A percentile compares a stretch with the other conserved stretches of the same genome.
These are phyloP conservation scores for Synchiropus splendidus DNA, from an alignment of 2,113 vertebrate species.

Conservation along the genomic window DNA sequence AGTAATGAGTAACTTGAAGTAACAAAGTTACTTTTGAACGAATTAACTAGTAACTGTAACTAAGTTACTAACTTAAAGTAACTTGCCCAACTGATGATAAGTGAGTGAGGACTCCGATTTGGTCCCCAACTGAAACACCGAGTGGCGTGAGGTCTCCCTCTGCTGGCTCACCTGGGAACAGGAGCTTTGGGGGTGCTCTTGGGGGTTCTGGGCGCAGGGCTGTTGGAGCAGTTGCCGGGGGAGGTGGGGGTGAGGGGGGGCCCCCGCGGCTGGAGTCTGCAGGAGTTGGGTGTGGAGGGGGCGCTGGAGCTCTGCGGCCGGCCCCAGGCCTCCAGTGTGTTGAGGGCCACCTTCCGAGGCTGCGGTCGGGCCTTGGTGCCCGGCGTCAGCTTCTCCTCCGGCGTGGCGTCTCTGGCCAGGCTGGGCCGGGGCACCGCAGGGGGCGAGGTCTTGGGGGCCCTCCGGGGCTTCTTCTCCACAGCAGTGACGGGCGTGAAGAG, in stretches of 20 bases:
- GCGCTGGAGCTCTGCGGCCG: constrained; percentile 56
- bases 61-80: no score
- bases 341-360: constrained; percentile 81
- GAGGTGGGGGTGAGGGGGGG: constrained; percentile 37
- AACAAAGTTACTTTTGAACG: no score
- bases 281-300: constrained; percentile 31
- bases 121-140: no score
- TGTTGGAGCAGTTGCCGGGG: constrained; percentile 11
- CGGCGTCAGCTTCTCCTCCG: constrained; percentile 70
- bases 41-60: no score
- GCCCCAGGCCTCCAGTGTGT: constrained; percentile 85
- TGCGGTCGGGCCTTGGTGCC: constrained; percentile 61
- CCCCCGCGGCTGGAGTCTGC: constrained; percentile 4
- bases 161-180: constrained; percentile 72
- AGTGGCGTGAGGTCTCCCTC: no score
- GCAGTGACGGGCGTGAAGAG: constrained; percentile 53
- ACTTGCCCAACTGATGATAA: no score
- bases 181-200: constrained; percentile 54
- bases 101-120: no score
- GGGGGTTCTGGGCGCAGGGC: constrained; percentile 26
- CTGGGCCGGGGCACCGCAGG: constrained; percentile 16
- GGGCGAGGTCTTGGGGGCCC: constrained; percentile 50
- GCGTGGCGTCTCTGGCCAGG: constrained; percentile 46
- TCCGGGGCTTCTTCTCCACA: constrained; percentile 82
- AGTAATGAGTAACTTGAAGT: no score